Conservation (phyloP, 2,797 vertebrate species). For the Pseudochirops corinnae region DNA sequence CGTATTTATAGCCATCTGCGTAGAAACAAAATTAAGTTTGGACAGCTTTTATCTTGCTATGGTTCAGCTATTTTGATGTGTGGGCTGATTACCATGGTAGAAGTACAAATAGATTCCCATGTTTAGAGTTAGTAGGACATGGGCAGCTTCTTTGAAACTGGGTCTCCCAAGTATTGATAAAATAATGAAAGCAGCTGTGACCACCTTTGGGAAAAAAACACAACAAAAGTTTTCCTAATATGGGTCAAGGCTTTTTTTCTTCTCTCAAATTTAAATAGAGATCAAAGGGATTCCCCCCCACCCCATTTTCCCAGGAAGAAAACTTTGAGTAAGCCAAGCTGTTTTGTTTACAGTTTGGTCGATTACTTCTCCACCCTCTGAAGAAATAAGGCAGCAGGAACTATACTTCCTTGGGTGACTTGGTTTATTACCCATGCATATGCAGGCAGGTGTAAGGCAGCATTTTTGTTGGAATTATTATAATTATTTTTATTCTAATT, state of each 20-base stretch:
- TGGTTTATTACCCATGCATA: background rate
- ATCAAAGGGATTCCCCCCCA: background rate
- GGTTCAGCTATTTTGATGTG: conserved; percentile 80
- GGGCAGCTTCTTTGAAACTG: conserved; percentile 59
- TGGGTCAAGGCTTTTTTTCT: background rate
- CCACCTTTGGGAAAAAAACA: conserved; percentile 23
- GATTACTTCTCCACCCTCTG: conserved; percentile 29
- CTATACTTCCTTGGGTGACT: background rate
- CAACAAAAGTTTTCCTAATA: background rate
- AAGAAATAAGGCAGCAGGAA: conserved; percentile 53
- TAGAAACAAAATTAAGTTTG: conserved; percentile 81
- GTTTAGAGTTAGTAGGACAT: conserved; percentile 50
- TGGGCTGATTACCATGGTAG: conserved; percentile 72
- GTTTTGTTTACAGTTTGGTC: conserved; percentile 48
- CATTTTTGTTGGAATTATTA: background rate
- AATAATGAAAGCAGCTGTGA: conserved; percentile 61
- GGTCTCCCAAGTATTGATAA: conserved; percentile 59
- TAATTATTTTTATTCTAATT: background rate
- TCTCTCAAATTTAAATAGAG: background rate
- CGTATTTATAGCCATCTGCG: conserved; percentile 81
- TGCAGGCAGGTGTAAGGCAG: conserved; percentile 6
- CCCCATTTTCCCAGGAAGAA: conserved; percentile 32
- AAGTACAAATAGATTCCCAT: conserved; percentile 75
- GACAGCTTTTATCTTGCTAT: conserved; percentile 83
- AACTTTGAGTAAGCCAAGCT: conserved; percentile 9